These are phyloP conservation scores for Mormyrus iriodes DNA, from an alignment of 2,113 vertebrate genomes.

Conservation along the genomic window DNA sequence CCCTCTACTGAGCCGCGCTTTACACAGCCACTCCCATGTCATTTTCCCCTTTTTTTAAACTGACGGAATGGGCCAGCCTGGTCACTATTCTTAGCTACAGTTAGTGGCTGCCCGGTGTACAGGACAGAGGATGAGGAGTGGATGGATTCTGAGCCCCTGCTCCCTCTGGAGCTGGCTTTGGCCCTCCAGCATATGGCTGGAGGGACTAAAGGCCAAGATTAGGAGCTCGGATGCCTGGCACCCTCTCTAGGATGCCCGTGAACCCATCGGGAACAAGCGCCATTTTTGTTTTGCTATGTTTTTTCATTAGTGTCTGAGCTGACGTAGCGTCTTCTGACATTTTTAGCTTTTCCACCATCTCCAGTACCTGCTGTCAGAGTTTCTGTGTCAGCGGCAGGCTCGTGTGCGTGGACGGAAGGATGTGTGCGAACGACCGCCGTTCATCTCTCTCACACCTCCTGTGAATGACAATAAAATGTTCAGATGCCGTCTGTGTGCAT, in stretches of 20 bases:
- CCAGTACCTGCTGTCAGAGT: not conserved
- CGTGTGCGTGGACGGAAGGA: not conserved
- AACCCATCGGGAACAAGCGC: not conserved
- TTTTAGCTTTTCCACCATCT: not conserved
- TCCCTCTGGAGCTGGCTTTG: not conserved
- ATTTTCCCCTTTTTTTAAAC: not conserved
- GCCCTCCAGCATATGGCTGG: not conserved
- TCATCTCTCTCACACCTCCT: not conserved
- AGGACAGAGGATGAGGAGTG: slow-evolving; percentile 15
- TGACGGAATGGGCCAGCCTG: not conserved
- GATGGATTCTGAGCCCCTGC: slow-evolving; percentile 31
- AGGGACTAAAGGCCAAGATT: not conserved
- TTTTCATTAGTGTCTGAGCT: not conserved
- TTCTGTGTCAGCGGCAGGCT: not conserved
- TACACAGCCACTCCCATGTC: not conserved
- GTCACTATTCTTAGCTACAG: slow-evolving; percentile 40
- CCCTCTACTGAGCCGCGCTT: slow-evolving; percentile 52
- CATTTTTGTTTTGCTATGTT: not conserved
- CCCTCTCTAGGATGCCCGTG: not conserved
- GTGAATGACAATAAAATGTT: not conserved
- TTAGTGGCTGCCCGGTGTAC: not conserved
- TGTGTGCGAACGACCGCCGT: not conserved
- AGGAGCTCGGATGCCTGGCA: not conserved
- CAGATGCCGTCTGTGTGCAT: not conserved
- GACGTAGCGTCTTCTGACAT: not conserved